Base-by-base conservation (phyloP, 1,140 invertebrate species). In the Procambarus clarkii region DNA sequence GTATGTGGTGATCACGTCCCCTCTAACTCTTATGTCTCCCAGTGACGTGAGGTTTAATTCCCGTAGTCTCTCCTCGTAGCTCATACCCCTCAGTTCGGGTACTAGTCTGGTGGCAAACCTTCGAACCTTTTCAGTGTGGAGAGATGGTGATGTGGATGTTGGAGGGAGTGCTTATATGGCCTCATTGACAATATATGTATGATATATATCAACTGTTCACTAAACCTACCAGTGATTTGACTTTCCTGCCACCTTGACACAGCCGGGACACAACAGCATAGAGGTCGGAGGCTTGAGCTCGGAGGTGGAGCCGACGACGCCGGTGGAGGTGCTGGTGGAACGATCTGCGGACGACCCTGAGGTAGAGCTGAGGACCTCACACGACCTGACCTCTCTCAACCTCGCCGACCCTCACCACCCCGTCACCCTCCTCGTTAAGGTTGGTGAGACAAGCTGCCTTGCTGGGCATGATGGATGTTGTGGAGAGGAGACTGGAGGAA, bases 321-420 rank as follows among this genome's bases (percentile, higher is more conserved):
- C 3, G 77, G 13, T 48, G 45, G 77, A 79, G 44, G 77, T 79
- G 77, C 2, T 46, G 15, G 77, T 34, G 5, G 8, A n/a, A 3
- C 9, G 3, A 21, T 5, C 3, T 11, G 45, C 46, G 44, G 21
- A 54, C 0, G 45, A 48, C 21, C 77, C 48, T 4, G 5, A 54
- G 77, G 77, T 79, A 45, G 77, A 79, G 77, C 15, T 79, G 5
- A 48, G 77, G 77, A 3, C 77, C 77, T 79, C 77, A 8, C 77
- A 79, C 48, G 77, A 79, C 77, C 45, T 79, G 7, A 2, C 45
- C 11, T 48, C 18, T 11, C 45, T 79, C n/a, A 7, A 79, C 77
- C 45, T 79, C 2, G 21, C 5, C 44, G 18, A 79, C 9, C 2
- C 45, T 0, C 7, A 48, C 21, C 45, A 79, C 45, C 77, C 77